Evolutionary conservation across 2,113 vertebrate species (phyloP), one percentile per base, ranked within the genome.

Genomic region (Sylvietta virens): DNA sequence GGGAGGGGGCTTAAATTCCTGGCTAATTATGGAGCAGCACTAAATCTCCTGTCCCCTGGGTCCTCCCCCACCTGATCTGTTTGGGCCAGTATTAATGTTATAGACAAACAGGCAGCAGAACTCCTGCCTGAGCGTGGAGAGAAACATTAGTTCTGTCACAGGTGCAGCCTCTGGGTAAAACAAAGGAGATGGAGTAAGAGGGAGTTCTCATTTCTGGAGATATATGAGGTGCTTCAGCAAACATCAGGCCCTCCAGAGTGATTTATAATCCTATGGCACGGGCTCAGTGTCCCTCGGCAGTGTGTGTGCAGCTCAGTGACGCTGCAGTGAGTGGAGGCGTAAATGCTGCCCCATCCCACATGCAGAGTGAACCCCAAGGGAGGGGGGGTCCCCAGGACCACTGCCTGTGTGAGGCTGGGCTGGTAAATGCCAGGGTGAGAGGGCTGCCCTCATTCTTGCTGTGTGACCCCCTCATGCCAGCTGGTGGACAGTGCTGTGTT

Each of bases 1-100:
- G 92, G 85, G 88, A 91, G 81, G 92, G 91, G 90, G 83, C n/a
- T n/a, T 86, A 80, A 44, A 62, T 78, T 94, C 87, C 56, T 15
- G 13, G 91, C 91, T 97, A 93, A 97, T 92, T 92, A 94, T 54
- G 86, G 91, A 81, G 62, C n/a, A 21, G 9, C 0, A 6, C 70
- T 91, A 82, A 88, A 81, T 87, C 91, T 89, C 54, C 67, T 58
- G 45, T 89, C 50, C 47, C 61, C 37, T 53, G 42, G 61, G 79
- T 80, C 39, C 42, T 57, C 82, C 92, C 45, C 65, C 81, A 81
- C 81, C 96, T 96, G 94, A 78, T 86, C 90, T 56, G 65, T 2
- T 5, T 16, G 27, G 37, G 19, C 39, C 84, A 82, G 72, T 39
- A 53, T 77, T 94, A 88, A 85, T 67, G 90, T 92, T 83, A 62